phyloP scores from a whole-genome alignment of 2,113 vertebrate genomes.

The Sakesphorus luctuosus region DNA sequence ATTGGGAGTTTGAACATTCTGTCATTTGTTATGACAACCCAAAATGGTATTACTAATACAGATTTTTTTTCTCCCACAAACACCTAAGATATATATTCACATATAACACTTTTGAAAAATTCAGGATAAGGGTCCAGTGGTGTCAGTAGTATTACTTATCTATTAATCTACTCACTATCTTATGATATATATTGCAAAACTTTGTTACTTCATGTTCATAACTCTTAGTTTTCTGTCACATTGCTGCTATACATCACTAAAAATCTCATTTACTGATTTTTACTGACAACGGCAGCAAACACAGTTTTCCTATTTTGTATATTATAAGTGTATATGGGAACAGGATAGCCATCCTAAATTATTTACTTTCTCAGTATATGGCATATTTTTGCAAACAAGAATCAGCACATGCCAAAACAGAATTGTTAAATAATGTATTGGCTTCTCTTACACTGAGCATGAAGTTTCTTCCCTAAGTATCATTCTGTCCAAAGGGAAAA shows the following conservation, averaged over 20 bases:
- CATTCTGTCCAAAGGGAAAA: conserved; percentile 8
- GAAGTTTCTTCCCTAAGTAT: neutral
- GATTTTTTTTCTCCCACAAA: neutral
- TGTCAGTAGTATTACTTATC: neutral
- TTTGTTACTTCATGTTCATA: neutral
- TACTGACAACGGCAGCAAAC: conserved; percentile 2
- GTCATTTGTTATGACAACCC: neutral
- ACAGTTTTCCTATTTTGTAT: neutral
- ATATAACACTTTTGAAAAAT: neutral
- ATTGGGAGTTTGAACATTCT: neutral
- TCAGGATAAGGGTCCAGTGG: neutral
- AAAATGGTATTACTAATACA: neutral
- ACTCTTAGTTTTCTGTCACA: neutral
- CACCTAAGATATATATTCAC: neutral
- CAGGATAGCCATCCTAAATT: conserved; percentile 9
- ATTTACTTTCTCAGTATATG: conserved; percentile 1
- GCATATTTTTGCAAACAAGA: conserved; percentile 13
- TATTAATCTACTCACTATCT: neutral
- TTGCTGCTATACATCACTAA: neutral
- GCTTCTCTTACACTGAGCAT: neutral
- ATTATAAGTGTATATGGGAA: neutral
- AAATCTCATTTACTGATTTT: conserved; percentile 15
- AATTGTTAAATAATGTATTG: conserved; percentile 46
- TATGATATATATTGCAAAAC: neutral
- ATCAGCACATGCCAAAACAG: neutral